phyloP scores from a whole-genome alignment of 2,888 invertebrate species.

The Steinernema hermaphroditum region DNA sequence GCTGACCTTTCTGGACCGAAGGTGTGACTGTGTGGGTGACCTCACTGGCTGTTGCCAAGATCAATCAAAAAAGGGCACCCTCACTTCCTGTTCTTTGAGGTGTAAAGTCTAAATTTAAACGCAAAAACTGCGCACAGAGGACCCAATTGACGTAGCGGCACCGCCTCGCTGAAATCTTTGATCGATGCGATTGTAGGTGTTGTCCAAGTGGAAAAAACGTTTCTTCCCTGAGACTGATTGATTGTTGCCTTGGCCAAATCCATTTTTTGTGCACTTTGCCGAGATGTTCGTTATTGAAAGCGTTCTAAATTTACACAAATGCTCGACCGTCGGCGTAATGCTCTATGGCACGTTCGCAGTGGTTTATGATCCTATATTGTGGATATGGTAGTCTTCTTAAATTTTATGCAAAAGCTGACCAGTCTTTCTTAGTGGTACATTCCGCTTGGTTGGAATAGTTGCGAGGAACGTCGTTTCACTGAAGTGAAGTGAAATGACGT shows the following conservation, averaged over 20 bases:
- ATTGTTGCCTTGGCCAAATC: not conserved
- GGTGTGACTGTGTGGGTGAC: too few species aligned
- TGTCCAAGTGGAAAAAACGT: not conserved
- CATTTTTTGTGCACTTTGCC: not conserved
- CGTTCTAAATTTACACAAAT: too few species aligned
- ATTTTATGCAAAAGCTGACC: too few species aligned
- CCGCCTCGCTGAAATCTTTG: not conserved
- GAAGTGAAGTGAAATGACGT: constrained; percentile 2
- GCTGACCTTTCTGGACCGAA: too few species aligned
- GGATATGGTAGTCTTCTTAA: too few species aligned
- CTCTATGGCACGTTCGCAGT: too few species aligned
- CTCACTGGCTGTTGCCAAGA: too few species aligned
- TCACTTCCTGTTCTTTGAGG: not conserved
- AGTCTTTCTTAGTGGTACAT: not conserved
- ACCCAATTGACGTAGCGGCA: not conserved
- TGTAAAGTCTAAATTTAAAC: constrained; percentile 8
- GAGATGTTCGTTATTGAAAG: too few species aligned
- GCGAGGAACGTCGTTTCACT: not conserved
- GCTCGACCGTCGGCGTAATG: too few species aligned
- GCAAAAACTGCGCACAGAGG: not conserved
- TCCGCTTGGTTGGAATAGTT: not conserved
- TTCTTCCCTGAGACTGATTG: not conserved
- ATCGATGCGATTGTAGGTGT: constrained; percentile 4
- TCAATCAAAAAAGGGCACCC: not conserved
- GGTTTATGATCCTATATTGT: too few species aligned